Evolutionary conservation across 1,140 invertebrate species (phyloP), one percentile per base, ranked within the genome.

Genomic region (Pararge aegeria): DNA sequence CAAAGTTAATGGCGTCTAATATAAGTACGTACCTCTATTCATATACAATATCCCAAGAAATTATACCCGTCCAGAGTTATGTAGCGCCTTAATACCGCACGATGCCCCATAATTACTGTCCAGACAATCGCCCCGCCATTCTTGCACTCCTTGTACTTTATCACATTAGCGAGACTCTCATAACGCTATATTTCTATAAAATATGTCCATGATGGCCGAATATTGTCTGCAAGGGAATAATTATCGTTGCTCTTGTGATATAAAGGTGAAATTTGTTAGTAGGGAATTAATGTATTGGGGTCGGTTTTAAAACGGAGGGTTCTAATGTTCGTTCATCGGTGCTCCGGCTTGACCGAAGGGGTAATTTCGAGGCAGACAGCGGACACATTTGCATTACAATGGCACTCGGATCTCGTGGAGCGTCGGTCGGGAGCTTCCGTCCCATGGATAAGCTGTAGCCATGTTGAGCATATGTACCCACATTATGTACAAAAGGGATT

Each of bases 281-380:
- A n/a, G 19, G 40, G 44, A 58, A 13, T 54, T 24, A 4, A 24
- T 24, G 63, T 57, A 59, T 66, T 64, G 68, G 73, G 76, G 75
- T 75, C 66, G 70, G 75, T 66, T 78, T 86, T 78, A 76, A 86
- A 83, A 80, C 73, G 77, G 82, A 79, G 82, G 82, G 80, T 76
- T 82, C 75, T 83, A 83, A 80, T 81, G 79, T 69, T 66, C 73
- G 80, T 78, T 84, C 81, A 85, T 81, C 71, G 76, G 60, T 61
- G 70, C 66, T 80, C 71, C 68, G 66, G 76, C 76, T 80, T 85
- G 82, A 83, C 83, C 81, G 78, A 76, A 85, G 77, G 80, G 81
- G 76, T 82, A 85, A 87, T 89, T 89, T 85, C 75, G 73, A 89
- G 78, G 83, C 86, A 89, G 86, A 89, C 86, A 80, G 70, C 83